Percentiles rank a stretch among this genome's conserved stretches.
Conservation (phyloP, 2,888 invertebrate genomes). For the Drosophila neotestacea region DNA sequence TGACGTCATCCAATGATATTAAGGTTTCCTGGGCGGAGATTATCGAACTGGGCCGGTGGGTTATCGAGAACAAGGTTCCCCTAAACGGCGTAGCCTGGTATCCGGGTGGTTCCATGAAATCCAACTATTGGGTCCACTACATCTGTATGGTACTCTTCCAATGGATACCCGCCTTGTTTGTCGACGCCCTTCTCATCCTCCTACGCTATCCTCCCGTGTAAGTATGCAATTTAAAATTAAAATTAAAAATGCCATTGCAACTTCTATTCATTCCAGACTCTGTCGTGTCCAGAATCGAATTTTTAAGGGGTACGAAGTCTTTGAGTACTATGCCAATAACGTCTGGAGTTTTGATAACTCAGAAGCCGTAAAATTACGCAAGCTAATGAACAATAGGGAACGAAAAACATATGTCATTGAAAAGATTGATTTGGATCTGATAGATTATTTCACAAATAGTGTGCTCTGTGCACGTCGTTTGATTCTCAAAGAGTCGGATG, state of each 20-base stretch:
- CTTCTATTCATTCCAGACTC: constrained; percentile 86
- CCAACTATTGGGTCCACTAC: constrained; percentile 90
- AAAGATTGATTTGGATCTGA: constrained; percentile 89
- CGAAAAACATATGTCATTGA: constrained; percentile 89
- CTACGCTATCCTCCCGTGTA: constrained; percentile 95
- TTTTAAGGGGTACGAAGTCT: constrained; percentile 93
- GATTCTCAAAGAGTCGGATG: constrained; percentile 93
- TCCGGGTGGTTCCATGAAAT: constrained; percentile 95
- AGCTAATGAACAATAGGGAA: constrained; percentile 89
- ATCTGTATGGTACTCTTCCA: constrained; percentile 95
- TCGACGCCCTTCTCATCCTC: constrained; percentile 91
- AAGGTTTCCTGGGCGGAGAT: constrained; percentile 95
- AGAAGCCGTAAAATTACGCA: constrained; percentile 87
- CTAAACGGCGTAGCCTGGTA: constrained; percentile 95
- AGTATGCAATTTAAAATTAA: constrained; percentile 83
- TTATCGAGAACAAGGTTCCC: constrained; percentile 92
- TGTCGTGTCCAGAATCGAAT: constrained; percentile 93
- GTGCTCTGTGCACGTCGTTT: constrained; percentile 91
- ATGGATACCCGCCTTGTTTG: constrained; percentile 94
- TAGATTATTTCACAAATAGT: constrained; percentile 93
- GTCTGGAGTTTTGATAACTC: constrained; percentile 95
- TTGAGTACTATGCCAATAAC: constrained; percentile 96
- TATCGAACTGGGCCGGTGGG: constrained; percentile 91
- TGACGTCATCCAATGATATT: constrained; percentile 92
- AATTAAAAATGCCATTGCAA: not conserved